Conservation (phyloP, 2,113 vertebrate genomes). For the Mungos mungo region DNA sequence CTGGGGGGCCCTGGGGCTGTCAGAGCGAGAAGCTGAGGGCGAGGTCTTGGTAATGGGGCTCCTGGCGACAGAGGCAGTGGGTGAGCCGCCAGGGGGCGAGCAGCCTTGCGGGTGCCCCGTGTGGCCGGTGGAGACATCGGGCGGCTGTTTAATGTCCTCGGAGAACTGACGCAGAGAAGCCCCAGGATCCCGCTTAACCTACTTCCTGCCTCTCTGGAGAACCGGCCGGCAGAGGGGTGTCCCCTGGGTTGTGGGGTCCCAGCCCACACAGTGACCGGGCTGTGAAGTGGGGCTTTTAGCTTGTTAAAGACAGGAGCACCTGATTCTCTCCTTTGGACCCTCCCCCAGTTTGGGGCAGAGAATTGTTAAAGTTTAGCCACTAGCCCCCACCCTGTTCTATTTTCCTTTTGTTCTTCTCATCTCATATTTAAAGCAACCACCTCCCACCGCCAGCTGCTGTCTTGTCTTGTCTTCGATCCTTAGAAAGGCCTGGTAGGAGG, state of each 20-base stretch:
- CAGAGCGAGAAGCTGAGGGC: background rate
- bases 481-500: background rate
- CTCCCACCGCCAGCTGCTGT: constrained; percentile 72
- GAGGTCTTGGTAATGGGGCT: background rate
- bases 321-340: background rate
- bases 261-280: rapidly evolving
- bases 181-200: background rate
- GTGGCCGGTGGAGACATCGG: background rate
- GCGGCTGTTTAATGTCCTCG: constrained; percentile 51
- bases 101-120: constrained; percentile 57
- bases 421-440: constrained; percentile 70
- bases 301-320: background rate
- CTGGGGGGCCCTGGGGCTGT: background rate
- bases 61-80: background rate
- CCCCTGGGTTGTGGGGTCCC: background rate
- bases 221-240: rapidly evolving
- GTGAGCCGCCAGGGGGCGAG: background rate
- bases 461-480: constrained; percentile 22
- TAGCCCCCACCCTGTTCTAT: constrained; percentile 34
- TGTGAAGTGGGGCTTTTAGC: background rate
- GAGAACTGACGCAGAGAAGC: background rate
- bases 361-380: background rate
- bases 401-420: constrained; percentile 65
- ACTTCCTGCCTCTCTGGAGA: background rate
- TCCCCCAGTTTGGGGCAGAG: background rate